Base-by-base conservation (phyloP, 2,113 vertebrate species). In the Heterotis niloticus region DNA sequence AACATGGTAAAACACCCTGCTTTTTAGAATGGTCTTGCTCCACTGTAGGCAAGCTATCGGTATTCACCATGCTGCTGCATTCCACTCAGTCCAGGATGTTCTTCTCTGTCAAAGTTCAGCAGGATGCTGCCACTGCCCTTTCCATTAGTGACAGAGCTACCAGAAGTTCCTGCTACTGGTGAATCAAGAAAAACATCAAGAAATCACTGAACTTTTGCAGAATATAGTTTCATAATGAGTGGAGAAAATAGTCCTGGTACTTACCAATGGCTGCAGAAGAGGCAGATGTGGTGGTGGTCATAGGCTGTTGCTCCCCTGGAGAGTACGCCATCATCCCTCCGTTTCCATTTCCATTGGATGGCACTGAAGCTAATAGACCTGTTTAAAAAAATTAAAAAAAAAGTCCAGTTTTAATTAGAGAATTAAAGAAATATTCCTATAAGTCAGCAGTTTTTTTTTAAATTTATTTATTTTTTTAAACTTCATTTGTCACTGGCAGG, bases 361-460 rank as follows among this genome's bases (percentile, higher is more conserved):
- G 93, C 64, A 94, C 91, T 0, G 93, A 94, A 0, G 92, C 92
- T 75, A 94, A 78, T 72, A 93, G 88, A 72, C 92, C 93, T 92
- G 86, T n/a, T 0, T 28, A 14, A 54, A 69, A n/a, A 78, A 12
- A 44, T 7, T 7, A 44, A 44, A 44, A 7, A 81, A n/a, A n/a
- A 51, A 78, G 13, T 70, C 26, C 56, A 29, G 60, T 60, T 34
- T 18, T 26, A n/a, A 52, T 10, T 54, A 24, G 51, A 12, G 44
- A 54, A 0, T n/a, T n/a, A 13, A 57, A 4, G 5, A 34, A 10
- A 24, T 66, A 20, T 66, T 66, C 16, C 17, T n/a, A 70, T 29
- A 29, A 17, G 12, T n/a, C n/a, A n/a, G n/a, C n/a, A n/a, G n/a
- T n/a, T n/a, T n/a, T n/a, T n/a, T n/a, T n/a, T n/a, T n/a, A n/a